phyloP scores from a whole-genome alignment of 2,797 vertebrate species.

The Catamblyrhynchus diadema region DNA sequence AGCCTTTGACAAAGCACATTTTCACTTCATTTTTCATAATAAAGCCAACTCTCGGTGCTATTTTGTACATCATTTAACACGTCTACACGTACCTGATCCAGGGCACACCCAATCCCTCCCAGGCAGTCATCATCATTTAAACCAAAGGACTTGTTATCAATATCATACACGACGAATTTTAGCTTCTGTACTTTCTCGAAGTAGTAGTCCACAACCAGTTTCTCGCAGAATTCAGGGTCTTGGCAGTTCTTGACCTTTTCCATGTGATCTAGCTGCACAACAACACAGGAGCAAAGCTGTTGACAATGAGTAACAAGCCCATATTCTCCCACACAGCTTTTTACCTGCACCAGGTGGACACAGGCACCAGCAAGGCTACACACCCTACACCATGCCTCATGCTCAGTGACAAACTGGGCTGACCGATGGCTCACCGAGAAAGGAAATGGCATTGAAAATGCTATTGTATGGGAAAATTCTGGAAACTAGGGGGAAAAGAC shows the following conservation, averaged over 20 bases:
- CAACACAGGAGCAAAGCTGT: neutral
- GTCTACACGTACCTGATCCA: slow-evolving; percentile 83
- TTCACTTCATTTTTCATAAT: neutral
- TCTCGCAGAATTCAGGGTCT: slow-evolving; percentile 86
- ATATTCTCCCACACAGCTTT: neutral
- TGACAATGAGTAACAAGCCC: accelerated
- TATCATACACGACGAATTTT: slow-evolving; percentile 87
- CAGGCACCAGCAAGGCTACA: neutral
- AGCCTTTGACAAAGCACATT: neutral
- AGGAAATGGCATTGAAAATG: accelerated
- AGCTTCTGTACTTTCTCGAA: slow-evolving; percentile 92
- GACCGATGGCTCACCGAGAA: accelerated
- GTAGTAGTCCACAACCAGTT: slow-evolving; percentile 84
- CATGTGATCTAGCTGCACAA: slow-evolving; percentile 81
- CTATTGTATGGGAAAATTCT: accelerated
- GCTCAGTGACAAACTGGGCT: accelerated
- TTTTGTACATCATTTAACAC: neutral
- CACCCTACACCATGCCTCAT: accelerated
- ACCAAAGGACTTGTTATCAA: slow-evolving; percentile 86
- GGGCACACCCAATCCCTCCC: slow-evolving; percentile 85
- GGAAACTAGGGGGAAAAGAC: accelerated
- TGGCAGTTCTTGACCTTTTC: slow-evolving; percentile 86
- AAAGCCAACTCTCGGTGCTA: accelerated
- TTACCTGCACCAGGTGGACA: accelerated
- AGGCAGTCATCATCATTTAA: slow-evolving; percentile 90